Evolutionary conservation across 2,888 invertebrate species (phyloP).

Genomic region (Geophilus truncorum): DNA sequence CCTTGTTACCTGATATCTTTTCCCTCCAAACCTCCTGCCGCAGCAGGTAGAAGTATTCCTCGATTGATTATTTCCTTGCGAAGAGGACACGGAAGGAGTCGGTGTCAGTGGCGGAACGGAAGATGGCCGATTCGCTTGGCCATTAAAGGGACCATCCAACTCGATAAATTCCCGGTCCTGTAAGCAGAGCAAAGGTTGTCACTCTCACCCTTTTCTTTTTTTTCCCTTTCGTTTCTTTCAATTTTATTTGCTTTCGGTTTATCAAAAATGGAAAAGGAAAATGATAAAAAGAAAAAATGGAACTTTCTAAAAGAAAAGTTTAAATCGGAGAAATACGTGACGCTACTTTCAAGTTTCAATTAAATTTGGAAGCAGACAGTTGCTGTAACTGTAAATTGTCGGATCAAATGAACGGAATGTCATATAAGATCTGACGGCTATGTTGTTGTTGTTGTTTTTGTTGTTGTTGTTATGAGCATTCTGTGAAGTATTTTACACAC

Average conservation of each 20-base stretch:
- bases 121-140: constrained; percentile 78
- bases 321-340: not conserved
- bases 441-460: too few relatives aligned
- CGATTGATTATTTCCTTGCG: constrained; percentile 35
- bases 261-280: not conserved
- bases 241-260: not conserved
- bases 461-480: too few relatives aligned
- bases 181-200: constrained; percentile 38
- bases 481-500: too few relatives aligned
- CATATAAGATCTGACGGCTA: too few relatives aligned
- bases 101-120: constrained; percentile 58
- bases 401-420: too few relatives aligned
- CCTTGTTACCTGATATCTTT: constrained; percentile 72
- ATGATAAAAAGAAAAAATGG: not conserved
- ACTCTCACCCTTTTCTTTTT: not conserved
- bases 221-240: not conserved
- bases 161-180: constrained; percentile 97
- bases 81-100: constrained; percentile 56
- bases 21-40: constrained; percentile 73
- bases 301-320: not conserved
- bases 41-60: constrained; percentile 68
- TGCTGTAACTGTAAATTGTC: not conserved
- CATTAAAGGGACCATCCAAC: constrained; percentile 90
- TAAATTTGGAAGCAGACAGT: not conserved
- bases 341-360: not conserved